Conservation (phyloP, 2,113 vertebrate genomes). For the Corythoichthys intestinalis region DNA sequence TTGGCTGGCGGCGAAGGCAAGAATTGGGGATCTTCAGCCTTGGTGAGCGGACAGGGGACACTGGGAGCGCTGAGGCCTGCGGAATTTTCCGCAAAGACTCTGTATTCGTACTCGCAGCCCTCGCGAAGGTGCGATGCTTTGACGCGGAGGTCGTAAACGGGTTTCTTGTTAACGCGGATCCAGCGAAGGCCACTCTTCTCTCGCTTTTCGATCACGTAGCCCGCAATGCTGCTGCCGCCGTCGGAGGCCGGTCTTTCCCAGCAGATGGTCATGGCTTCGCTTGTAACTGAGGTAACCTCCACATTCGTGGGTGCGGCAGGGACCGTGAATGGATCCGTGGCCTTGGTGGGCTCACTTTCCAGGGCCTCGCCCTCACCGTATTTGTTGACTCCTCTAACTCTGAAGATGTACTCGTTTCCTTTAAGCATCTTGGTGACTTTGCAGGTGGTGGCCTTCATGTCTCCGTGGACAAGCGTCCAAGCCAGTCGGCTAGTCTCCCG, state of each 20-base stretch:
- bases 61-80: conserved; percentile 92
- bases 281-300: conserved; percentile 87
- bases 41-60: conserved; percentile 79
- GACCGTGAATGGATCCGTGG: conserved; percentile 88
- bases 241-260: conserved; percentile 94
- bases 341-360: conserved; percentile 86
- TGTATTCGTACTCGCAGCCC: conserved; percentile 93
- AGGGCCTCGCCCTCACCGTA: conserved; percentile 89
- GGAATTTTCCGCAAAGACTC: conserved; percentile 94
- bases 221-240: conserved; percentile 88
- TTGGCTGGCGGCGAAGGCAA: conserved; percentile 90
- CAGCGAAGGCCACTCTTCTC: conserved; percentile 93
- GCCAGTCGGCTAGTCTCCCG: conserved; percentile 94
- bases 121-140: conserved; percentile 90
- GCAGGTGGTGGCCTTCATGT: conserved; percentile 90
- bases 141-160: conserved; percentile 95
- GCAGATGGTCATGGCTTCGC: conserved; percentile 93
- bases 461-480: conserved; percentile 91
- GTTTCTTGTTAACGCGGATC: conserved; percentile 97
- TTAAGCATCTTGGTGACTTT: conserved; percentile 94
- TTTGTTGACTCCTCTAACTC: conserved; percentile 93
- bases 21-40: conserved; percentile 92
- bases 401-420: conserved; percentile 97
- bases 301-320: conserved; percentile 85
- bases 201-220: conserved; percentile 93